Base-by-base conservation (phyloP, 2,113 vertebrate species). In the Neodon shergylaensis region DNA sequence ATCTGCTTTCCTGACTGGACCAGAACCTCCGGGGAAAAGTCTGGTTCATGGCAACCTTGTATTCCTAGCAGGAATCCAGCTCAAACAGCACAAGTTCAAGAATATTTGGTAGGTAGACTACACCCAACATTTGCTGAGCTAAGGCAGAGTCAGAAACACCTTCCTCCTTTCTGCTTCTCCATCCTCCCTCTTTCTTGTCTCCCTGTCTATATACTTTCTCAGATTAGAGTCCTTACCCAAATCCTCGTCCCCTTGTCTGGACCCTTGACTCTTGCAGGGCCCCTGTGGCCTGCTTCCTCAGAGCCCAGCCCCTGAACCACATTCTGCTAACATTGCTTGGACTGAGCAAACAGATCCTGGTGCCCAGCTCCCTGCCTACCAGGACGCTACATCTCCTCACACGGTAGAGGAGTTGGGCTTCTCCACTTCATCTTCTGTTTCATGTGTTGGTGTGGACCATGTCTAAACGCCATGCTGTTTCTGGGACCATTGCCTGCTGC, bases 41-140 rank as follows among this genome's bases (percentile, higher is more conserved):
- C 72, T 61, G 31, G 52, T 63, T 76, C 28, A 13, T 58, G 9
- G 86, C 93, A 33, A 42, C 70, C 92, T 66, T 91, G 92, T 79
- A 58, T 78, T 92, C 74, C 22, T 58, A 83, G 73, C 63, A 83
- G 81, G 90, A 92, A 70, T 44, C 86, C 21, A 63, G 22, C 65
- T 84, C n/a, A 24, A 95, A 74, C n/a, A 90, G 36, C 92, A 42
- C 83, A 88, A 7, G 39, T 92, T 95, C 79, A 92, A 84, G 91
- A 92, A 87, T 94, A 73, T 92, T 90, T 92, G 65, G 72, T 72
- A 28, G 82, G 22, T 92, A 52, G 91, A 66, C 28, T 78, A 86
- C 72, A 90, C 76, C 31, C 77, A 90, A 90, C 5, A 54, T 33
- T 87, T 54, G 28, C 66, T 85, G 66, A 94, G 42, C 13, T 19